A percentile compares a stretch with the other conserved stretches of the same genome.
phyloP scores from a whole-genome alignment of 2,888 invertebrate species.

The Galerucella pusilla region DNA sequence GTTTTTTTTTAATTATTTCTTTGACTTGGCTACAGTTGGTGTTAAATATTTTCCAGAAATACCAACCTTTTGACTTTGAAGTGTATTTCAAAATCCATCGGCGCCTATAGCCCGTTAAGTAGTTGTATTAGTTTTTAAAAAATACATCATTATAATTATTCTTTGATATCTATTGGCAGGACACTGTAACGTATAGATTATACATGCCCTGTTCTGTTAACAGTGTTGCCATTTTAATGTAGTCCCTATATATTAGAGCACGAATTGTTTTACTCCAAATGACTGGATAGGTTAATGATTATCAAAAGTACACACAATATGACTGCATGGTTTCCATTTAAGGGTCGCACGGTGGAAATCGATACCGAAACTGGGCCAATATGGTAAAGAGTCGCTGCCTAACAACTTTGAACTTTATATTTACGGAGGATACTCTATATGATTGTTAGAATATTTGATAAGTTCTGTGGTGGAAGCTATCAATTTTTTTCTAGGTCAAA shows the following conservation, averaged over 20 bases:
- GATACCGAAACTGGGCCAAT: slow-evolving; percentile 29
- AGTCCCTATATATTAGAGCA: neutral
- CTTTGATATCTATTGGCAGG: no score
- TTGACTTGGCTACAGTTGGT: no score
- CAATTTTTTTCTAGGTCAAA: no score
- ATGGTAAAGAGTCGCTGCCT: slow-evolving; percentile 14
- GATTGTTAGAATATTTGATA: no score
- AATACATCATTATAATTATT: no score
- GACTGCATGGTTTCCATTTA: slow-evolving; percentile 21
- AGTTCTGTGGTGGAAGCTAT: no score
- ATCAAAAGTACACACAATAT: slow-evolving; percentile 25
- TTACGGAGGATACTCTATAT: neutral
- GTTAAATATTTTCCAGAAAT: no score
- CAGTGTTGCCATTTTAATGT: slow-evolving; percentile 4
- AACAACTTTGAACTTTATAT: slow-evolving; percentile 16
- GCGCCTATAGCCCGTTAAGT: no score
- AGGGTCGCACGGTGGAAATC: slow-evolving; percentile 23
- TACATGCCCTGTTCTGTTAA: neutral
- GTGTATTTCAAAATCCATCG: no score
- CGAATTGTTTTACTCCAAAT: slow-evolving; percentile 10
- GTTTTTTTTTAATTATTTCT: no score
- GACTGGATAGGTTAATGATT: slow-evolving; percentile 18
- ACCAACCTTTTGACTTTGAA: no score
- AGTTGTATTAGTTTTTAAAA: no score
- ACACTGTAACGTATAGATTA: neutral